A percentile compares a stretch with the other conserved stretches of the same genome.
Evolutionary conservation across 2,113 vertebrate genomes (phyloP).

Genomic region (Ciconia maguari): DNA sequence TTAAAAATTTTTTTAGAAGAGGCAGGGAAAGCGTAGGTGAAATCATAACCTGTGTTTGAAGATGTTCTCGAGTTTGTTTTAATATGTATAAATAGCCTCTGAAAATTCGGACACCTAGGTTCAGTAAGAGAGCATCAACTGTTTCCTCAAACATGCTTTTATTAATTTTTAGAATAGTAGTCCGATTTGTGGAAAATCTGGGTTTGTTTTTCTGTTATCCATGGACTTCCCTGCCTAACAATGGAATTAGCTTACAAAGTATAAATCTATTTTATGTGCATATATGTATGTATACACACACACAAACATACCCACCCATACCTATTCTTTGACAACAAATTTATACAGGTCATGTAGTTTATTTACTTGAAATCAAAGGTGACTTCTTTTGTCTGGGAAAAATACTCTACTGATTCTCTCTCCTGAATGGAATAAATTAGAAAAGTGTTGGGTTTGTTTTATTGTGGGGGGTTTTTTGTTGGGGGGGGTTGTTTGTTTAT

Average conservation of each 20-base stretch:
- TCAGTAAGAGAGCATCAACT: not conserved
- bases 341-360: not conserved
- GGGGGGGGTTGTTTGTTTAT: not conserved
- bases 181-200: not conserved
- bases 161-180: not conserved
- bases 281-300: not conserved
- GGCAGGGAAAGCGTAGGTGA: not conserved
- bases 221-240: not conserved
- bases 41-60: not conserved
- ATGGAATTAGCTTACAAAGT: not conserved
- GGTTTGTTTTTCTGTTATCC: not conserved
- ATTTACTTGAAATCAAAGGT: not conserved
- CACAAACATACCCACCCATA: not conserved
- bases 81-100: not conserved
- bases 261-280: not conserved
- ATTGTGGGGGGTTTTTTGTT: not conserved
- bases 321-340: not conserved
- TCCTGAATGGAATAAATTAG: not conserved
- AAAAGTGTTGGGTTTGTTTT: not conserved
- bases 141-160: not conserved
- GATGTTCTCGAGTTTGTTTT: not conserved
- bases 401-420: not conserved
- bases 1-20: not conserved
- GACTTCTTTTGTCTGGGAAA: not conserved
- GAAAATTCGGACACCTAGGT: not conserved